Conservation (phyloP, 2,797 vertebrate genomes). For the Sandelia bainsii region DNA sequence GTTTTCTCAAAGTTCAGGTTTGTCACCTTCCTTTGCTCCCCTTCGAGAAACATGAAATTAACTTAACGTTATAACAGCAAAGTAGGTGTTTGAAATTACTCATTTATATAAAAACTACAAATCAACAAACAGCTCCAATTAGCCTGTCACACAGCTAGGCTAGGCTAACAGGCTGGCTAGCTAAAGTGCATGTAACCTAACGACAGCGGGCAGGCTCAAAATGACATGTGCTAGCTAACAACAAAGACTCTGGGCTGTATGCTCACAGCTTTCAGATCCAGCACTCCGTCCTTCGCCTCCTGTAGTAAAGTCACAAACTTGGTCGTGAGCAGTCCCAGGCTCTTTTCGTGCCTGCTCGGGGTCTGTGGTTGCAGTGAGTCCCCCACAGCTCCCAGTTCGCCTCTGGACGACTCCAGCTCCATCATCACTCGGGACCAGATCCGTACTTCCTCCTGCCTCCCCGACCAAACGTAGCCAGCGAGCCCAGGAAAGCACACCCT, state of each 20-base stretch:
- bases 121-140: slow-evolving; percentile 36
- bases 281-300: slow-evolving; percentile 96
- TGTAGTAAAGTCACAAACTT: slow-evolving; percentile 97
- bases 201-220: slow-evolving; percentile 60
- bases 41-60: too few relatives aligned
- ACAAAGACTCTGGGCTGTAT: slow-evolving; percentile 66
- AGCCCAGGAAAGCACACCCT: slow-evolving; percentile 59
- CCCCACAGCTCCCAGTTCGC: slow-evolving; percentile 85
- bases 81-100: not conserved
- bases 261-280: slow-evolving; percentile 95
- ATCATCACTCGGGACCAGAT: slow-evolving; percentile 77
- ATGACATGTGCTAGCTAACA: slow-evolving; percentile 82
- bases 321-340: slow-evolving; percentile 94
- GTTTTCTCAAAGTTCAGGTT: slow-evolving; percentile 30
- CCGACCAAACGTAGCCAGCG: slow-evolving; percentile 66
- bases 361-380: slow-evolving; percentile 90
- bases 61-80: not conserved
- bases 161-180: slow-evolving; percentile 71
- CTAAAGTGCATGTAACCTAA: slow-evolving; percentile 56
- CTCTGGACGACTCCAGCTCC: slow-evolving; percentile 85
- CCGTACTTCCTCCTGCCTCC: slow-evolving; percentile 68
- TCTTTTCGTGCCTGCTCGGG: slow-evolving; percentile 97
- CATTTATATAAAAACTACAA: not conserved
- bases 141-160: slow-evolving; percentile 66
- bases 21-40: not conserved